A percentile compares a stretch with the other conserved stretches of the same genome.
These are phyloP conservation scores for Ophioninae sp. DNA, from an alignment of 2,888 invertebrate species.

Conservation along the genomic window DNA sequence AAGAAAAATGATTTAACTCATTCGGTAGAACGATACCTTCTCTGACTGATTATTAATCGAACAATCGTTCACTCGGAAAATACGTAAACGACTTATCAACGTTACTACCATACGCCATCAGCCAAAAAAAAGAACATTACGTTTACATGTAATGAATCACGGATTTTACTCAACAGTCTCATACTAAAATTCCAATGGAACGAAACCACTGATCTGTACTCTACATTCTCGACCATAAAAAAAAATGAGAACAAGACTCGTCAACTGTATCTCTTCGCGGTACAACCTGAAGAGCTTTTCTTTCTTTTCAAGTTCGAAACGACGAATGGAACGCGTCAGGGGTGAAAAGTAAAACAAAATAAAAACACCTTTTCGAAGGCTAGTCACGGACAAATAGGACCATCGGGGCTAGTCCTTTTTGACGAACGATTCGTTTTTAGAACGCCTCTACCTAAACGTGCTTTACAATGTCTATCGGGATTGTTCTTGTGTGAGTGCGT, in stretches of 20 bases:
- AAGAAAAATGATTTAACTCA: not conserved
- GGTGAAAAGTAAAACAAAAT: slow-evolving; percentile 4
- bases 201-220: not conserved
- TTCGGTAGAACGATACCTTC: not conserved
- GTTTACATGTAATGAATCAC: no score
- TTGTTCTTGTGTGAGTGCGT: slow-evolving; percentile 8
- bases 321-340: slow-evolving; percentile 10
- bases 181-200: not conserved
- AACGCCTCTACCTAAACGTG: slow-evolving; percentile 58
- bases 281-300: not conserved
- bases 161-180: not conserved
- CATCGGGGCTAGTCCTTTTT: slow-evolving; percentile 58
- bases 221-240: not conserved
- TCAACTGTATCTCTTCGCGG: not conserved
- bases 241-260: slow-evolving; percentile 2
- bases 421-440: slow-evolving; percentile 54
- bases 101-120: not conserved
- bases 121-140: not conserved
- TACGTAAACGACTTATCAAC: not conserved
- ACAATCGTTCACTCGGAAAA: not conserved
- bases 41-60: not conserved
- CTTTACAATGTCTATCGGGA: slow-evolving; percentile 57
- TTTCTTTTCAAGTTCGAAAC: slow-evolving; percentile 11
- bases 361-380: slow-evolving; percentile 55
- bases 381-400: slow-evolving; percentile 63